Evolutionary conservation across 2,113 vertebrate species (phyloP).

Genomic region (Bos indicus): DNA sequence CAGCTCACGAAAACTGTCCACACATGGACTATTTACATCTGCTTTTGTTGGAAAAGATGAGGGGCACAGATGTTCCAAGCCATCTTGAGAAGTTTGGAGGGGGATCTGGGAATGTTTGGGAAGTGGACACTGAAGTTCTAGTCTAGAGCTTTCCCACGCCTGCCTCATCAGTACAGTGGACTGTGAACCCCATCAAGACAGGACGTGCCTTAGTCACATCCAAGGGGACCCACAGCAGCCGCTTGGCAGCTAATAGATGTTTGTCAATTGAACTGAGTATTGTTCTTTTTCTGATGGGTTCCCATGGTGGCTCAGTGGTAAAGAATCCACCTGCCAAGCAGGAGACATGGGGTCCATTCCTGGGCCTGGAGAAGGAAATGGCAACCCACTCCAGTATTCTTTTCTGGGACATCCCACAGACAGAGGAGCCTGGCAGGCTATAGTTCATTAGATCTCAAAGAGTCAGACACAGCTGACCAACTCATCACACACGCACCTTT

Average conservation of each 20-base stretch:
- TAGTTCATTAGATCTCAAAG: background rate
- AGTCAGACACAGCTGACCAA: background rate
- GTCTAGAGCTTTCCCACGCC: fast-evolving
- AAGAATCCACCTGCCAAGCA: background rate
- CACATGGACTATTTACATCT: fast-evolving
- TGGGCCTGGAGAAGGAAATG: background rate
- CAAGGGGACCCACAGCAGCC: background rate
- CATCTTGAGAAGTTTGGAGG: background rate
- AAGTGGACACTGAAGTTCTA: fast-evolving
- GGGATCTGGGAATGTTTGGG: background rate
- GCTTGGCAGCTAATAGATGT: no score
- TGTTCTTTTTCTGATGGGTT: background rate
- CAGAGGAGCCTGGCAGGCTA: background rate
- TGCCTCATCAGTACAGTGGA: background rate
- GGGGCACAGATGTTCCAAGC: background rate
- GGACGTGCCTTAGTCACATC: background rate
- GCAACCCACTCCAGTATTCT: background rate
- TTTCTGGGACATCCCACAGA: background rate
- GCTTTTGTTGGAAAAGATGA: background rate
- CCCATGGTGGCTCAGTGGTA: background rate
- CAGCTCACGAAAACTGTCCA: background rate
- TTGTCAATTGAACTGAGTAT: fast-evolving
- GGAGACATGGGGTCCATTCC: background rate
- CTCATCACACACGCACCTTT: background rate
- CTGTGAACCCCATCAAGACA: background rate